These are phyloP conservation scores for Onychomys torridus DNA, from an alignment of 2,797 vertebrate genomes.

Conservation along the genomic window DNA sequence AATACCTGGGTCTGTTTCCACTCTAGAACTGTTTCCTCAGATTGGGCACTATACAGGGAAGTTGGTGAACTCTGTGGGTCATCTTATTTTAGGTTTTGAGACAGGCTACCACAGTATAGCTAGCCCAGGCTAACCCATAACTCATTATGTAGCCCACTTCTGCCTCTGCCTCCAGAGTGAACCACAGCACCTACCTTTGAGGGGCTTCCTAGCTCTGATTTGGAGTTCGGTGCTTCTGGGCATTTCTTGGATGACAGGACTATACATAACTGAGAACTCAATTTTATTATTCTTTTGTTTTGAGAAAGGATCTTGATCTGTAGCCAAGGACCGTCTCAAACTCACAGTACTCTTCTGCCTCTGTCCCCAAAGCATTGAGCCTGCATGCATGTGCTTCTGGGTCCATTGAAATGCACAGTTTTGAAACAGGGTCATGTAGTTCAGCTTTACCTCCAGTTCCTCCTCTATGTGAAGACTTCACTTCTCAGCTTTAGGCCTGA, in stretches of 20 bases:
- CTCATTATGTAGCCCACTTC: not conserved
- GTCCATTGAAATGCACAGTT: not conserved
- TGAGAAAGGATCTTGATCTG: not conserved
- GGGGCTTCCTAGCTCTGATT: not conserved
- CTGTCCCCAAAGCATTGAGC: not conserved
- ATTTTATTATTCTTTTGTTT: not conserved
- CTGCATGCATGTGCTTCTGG: not conserved
- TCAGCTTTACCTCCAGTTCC: not conserved
- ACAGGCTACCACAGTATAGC: not conserved
- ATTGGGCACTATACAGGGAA: not conserved
- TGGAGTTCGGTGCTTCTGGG: not conserved
- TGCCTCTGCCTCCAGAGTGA: not conserved
- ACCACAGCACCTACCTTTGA: not conserved
- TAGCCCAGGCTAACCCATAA: not conserved
- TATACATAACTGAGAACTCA: not conserved
- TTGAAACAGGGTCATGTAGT: not conserved
- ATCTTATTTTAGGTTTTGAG: not conserved
- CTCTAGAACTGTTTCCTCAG: not conserved
- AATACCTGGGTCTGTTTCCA: not conserved
- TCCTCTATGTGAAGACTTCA: not conserved
- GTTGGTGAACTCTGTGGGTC: not conserved
- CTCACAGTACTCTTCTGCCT: not conserved
- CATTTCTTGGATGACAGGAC: not conserved
- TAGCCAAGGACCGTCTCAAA: not conserved
- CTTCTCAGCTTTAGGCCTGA: not conserved